Evolutionary conservation across 2,113 vertebrate species (phyloP).

Genomic region (Sinocyclocheilus anshuiensis): DNA sequence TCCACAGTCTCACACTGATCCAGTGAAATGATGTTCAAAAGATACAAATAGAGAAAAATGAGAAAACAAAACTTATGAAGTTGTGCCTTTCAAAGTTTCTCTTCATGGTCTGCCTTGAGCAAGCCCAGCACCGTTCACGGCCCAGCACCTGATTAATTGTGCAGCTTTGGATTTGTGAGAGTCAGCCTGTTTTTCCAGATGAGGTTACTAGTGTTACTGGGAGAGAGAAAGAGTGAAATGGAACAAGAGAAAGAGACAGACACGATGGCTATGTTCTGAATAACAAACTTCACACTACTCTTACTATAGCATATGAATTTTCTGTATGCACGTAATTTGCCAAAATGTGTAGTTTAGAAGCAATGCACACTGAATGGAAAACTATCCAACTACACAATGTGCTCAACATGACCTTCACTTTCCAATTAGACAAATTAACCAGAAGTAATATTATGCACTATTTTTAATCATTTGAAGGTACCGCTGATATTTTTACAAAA

Average conservation of each 20-base stretch:
- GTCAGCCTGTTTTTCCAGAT: slow-evolving; percentile 61
- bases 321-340: not conserved
- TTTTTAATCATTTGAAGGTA: not conserved
- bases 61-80: slow-evolving; percentile 62
- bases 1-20: slow-evolving; percentile 66
- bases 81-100: slow-evolving; percentile 58
- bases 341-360: no score
- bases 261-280: not conserved
- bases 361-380: no score
- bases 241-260: slow-evolving; percentile 44
- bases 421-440: no score
- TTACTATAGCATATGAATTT: no score
- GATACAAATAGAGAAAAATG: slow-evolving; percentile 59
- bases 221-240: slow-evolving; percentile 35
- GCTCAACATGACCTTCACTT: no score
- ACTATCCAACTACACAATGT: no score
- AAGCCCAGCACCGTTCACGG: slow-evolving; percentile 52
- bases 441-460: not conserved
- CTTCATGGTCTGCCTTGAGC: slow-evolving; percentile 60
- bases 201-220: slow-evolving; percentile 51
- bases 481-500: not conserved
- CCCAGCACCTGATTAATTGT: slow-evolving; percentile 66
- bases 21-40: slow-evolving; percentile 74
- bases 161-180: slow-evolving; percentile 58
- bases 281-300: not conserved